phyloP scores from a whole-genome alignment of 2,888 invertebrate species.

The Polydrusus tereticollis region DNA sequence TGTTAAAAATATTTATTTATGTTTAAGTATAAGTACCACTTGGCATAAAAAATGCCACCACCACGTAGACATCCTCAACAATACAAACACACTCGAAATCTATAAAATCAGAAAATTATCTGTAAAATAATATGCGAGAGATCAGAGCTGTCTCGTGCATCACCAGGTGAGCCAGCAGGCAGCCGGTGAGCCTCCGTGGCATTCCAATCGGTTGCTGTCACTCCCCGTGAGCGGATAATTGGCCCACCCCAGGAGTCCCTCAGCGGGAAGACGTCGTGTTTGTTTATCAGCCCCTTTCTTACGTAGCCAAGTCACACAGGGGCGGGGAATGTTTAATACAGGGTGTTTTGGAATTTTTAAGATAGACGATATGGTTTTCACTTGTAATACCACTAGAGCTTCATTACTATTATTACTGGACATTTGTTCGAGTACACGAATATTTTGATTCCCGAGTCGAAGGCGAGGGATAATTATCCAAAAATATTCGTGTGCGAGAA shows the following conservation, averaged over 20 bases:
- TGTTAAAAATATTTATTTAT: no score
- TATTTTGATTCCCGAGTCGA: no score
- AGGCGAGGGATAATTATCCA: no score
- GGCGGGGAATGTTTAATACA: conserved; percentile 28
- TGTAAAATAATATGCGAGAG: conserved; percentile 35
- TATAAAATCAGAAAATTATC: conserved; percentile 43
- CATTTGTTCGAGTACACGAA: no score
- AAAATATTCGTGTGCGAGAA: no score
- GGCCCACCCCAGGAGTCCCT: conserved; percentile 69
- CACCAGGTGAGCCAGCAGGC: conserved; percentile 57
- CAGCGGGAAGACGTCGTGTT: conserved; percentile 61
- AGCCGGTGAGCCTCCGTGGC: conserved; percentile 62
- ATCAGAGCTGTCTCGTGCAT: conserved; percentile 60
- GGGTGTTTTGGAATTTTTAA: no score
- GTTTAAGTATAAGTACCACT: no score
- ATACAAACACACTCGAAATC: conserved; percentile 30
- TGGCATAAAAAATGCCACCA: no score
- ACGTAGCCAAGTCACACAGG: conserved; percentile 25
- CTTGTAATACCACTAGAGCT: no score
- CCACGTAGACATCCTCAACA: neutral
- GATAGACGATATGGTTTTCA: no score
- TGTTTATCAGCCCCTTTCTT: conserved; percentile 60
- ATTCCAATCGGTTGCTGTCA: conserved; percentile 64
- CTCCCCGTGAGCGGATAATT: conserved; percentile 69
- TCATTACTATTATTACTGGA: no score